Base-by-base conservation (phyloP, 2,888 invertebrate genomes). In the Andrena trimmerana region DNA sequence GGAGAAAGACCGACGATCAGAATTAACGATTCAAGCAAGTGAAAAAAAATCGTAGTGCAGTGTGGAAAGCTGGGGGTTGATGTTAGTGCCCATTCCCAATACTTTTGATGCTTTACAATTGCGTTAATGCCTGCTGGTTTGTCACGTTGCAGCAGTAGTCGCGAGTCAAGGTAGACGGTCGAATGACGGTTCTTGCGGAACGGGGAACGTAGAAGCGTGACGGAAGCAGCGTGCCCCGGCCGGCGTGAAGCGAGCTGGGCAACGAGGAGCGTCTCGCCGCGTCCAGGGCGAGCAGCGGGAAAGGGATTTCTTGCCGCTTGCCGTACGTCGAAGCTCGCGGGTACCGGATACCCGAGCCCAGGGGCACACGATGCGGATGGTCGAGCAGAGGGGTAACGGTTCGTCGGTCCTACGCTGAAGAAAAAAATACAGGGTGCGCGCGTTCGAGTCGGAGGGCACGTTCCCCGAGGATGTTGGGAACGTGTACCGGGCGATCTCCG, bases 101-200 rank as follows among this genome's bases (percentile, higher is more conserved):
- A 57, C 24, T 57, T 8, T 1, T n/a, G 10, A 8, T 24, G 13
- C 29, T 16, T 16, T 10, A 2, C 31, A 31, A 27, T 59, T 8
- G 33, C 33, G 68, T 68, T 79, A 70, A 81, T 60, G 3, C 16
- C 13, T 0, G 52, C 13, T n/a, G 42, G 36, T 71, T 33, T 84
- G 31, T 77, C 74, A 72, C 81, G 75, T 89, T 88, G 57, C 88
- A 89, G 88, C 67, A 89, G 88, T 85, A 84, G 78, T 84, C 69
- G 79, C 86, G 71, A 75, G 72, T 73, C 66, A 78, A 77, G 81
- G 66, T 83, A 84, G 81, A 78, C 78, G 79, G 52, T 78, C 82
- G 80, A 83, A 87, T 73, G 85, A 81, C 79, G 85, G 81, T 85
- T 90, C 86, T 82, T 83, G 83, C 83, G 81, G 81, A 78, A 82